Evolutionary conservation across 2,113 vertebrate species (phyloP), one percentile per base, ranked within the genome.

Genomic region (Psophia crepitans): DNA sequence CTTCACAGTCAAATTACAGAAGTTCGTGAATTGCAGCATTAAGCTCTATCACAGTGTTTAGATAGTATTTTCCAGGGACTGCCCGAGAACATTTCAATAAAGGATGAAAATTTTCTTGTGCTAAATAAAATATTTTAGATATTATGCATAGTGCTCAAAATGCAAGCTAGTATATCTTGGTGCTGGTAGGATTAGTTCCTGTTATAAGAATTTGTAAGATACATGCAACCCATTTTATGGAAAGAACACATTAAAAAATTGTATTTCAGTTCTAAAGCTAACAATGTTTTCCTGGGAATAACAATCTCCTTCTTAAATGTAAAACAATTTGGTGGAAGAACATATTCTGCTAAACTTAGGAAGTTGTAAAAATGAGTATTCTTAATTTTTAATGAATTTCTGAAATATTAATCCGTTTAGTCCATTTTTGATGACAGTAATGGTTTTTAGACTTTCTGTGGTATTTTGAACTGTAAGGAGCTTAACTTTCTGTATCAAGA

Each of bases 311-410:
- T 39, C 76, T 92, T 89, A 96, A 95, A 96, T 85, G 65, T 97
- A 94, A 94, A 97, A 94, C 68, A 84, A 44, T 89, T 96, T 94
- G 87, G 85, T 39, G 51, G 87, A 95, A 91, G 94, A 97, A 92
- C 56, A 58, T 77, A 89, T 61, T 95, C 89, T 89, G 73, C 95
- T 96, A 95, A 97, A 96, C 44, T 92, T 95, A 87, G 70, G 87
- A 87, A 86, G 77, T 66, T 94, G 92, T 96, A 96, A 97, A 96
- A 97, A 97, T 97, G 94, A 89, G 64, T 95, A 86, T 85, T 96
- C 70, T 97, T 91, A 97, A 97, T 97, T 96, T 97, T 98, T 98
- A 97, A 98, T 97, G 94, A 82, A 79, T 96, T 96, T 96, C 91
- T 97, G 93, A 97, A 98, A 97, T 97, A 97, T 97, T 97, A 95